These are phyloP conservation scores for Andrena marginata DNA, from an alignment of 2,888 invertebrate species.

Conservation along the genomic window DNA sequence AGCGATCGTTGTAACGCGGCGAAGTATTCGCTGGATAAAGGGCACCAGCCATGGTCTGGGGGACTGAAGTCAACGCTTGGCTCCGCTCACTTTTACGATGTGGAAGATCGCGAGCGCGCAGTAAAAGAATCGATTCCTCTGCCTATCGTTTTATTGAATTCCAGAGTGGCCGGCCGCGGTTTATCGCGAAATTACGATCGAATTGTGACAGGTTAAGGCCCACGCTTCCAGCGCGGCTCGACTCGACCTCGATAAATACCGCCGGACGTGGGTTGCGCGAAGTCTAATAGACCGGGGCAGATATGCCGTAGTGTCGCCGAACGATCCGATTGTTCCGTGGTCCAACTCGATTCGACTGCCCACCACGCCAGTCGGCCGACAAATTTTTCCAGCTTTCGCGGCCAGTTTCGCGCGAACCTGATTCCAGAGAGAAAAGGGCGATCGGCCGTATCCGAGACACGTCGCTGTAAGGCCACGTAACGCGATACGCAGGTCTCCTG, in stretches of 20 bases:
- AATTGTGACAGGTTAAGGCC: conserved; percentile 64
- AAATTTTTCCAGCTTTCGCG: conserved; percentile 22
- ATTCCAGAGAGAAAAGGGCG: conserved; percentile 40
- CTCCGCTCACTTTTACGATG: background rate
- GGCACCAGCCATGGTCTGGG: background rate
- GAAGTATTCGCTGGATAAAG: conserved; percentile 11
- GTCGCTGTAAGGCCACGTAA: conserved; percentile 63
- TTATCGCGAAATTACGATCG: conserved; percentile 60
- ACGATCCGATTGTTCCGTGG: conserved; percentile 30
- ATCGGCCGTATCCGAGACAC: conserved; percentile 39
- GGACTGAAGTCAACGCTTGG: background rate
- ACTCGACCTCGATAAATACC: conserved; percentile 62
- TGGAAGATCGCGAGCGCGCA: background rate
- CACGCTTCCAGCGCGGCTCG: conserved; percentile 47
- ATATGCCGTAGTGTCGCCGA: conserved; percentile 33
- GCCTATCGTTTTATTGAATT: conserved; percentile 28
- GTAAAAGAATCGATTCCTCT: conserved; percentile 15
- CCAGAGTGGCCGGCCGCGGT: conserved; percentile 38
- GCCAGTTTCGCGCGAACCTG: conserved; percentile 24
- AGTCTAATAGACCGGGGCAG: conserved; percentile 55
- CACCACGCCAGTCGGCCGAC: background rate
- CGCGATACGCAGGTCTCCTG: conserved; percentile 60
- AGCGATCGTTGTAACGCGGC: conserved; percentile 23
- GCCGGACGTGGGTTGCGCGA: conserved; percentile 60
- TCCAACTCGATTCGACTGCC: conserved; percentile 23